phyloP scores from a whole-genome alignment of 2,888 invertebrate species.

The Mesochorus sp. region DNA sequence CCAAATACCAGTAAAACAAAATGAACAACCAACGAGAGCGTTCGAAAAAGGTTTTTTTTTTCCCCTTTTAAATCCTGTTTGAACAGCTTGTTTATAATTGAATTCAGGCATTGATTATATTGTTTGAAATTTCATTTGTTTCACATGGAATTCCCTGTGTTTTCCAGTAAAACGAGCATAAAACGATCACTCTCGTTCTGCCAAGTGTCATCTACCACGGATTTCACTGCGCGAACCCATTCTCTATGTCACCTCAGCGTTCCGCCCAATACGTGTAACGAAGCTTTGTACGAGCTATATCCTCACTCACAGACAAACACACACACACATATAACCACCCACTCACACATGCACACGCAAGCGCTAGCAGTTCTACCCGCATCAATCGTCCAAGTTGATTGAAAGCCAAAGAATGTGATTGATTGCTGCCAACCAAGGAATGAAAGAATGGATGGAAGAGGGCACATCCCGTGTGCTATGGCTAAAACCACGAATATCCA shows the following conservation, averaged over 20 bases:
- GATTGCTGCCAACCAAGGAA: conserved; percentile 54
- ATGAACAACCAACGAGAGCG: no score
- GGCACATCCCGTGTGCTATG: neutral
- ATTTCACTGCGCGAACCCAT: conserved; percentile 20
- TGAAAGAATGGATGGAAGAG: conserved; percentile 44
- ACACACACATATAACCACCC: neutral
- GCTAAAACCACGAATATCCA: conserved; percentile 34
- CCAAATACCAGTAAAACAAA: no score
- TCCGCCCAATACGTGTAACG: conserved; percentile 51
- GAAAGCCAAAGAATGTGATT: conserved; percentile 57
- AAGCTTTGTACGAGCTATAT: conserved; percentile 9
- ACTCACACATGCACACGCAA: conserved; percentile 16
- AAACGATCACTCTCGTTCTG: conserved; percentile 1
- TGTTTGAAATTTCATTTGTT: neutral
- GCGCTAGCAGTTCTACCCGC: conserved; percentile 9
- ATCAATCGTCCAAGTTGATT: conserved; percentile 48
- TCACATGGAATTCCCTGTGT: conserved; percentile 1
- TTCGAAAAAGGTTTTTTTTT: no score
- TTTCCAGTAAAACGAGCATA: conserved; percentile 6
- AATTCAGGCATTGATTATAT: no score
- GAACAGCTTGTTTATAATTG: no score
- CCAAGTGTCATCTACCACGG: conserved; percentile 22
- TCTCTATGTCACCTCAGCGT: conserved; percentile 45
- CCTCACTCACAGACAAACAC: neutral
- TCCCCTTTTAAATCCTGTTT: no score